phyloP scores from a whole-genome alignment of 1,140 invertebrate genomes.

The Hypothenemus hampei region DNA sequence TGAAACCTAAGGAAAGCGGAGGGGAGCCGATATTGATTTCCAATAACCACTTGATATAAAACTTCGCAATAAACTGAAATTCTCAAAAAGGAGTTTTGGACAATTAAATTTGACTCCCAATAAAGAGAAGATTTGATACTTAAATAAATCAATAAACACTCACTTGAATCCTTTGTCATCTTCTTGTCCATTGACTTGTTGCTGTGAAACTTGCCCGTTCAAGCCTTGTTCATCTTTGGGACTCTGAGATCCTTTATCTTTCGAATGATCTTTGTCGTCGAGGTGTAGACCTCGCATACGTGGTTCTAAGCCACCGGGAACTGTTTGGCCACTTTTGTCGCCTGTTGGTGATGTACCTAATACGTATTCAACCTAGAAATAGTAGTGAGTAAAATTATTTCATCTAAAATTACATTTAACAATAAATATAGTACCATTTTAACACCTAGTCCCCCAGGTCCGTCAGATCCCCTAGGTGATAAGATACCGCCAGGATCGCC shows the following conservation, averaged over 20 bases:
- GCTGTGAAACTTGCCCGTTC: conserved; percentile 66
- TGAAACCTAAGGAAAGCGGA: no score
- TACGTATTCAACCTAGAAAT: conserved; percentile 77
- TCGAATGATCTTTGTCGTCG: conserved; percentile 56
- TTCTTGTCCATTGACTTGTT: conserved; percentile 54
- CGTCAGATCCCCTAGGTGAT: conserved; percentile 63
- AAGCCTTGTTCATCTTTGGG: conserved; percentile 56
- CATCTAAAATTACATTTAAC: not conserved
- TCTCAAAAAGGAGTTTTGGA: no score
- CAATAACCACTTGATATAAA: no score
- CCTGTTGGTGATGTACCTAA: conserved; percentile 84
- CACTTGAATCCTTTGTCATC: conserved; percentile 92
- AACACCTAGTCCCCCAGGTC: conserved; percentile 76
- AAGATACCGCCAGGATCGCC: conserved; percentile 55
- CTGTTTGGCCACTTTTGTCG: conserved; percentile 53
- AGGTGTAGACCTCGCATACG: conserved; percentile 68
- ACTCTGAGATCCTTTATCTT: conserved; percentile 47
- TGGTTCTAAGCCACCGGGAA: conserved; percentile 51
- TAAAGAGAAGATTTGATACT: no score
- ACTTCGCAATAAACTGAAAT: no score
- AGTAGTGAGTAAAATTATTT: not conserved
- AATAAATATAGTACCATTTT: conserved; percentile 68
- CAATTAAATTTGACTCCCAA: no score
- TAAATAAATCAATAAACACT: conserved; percentile 47
- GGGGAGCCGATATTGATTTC: no score